Conservation (phyloP, 1,140 invertebrate species). For the Cherax quadricarinatus region DNA sequence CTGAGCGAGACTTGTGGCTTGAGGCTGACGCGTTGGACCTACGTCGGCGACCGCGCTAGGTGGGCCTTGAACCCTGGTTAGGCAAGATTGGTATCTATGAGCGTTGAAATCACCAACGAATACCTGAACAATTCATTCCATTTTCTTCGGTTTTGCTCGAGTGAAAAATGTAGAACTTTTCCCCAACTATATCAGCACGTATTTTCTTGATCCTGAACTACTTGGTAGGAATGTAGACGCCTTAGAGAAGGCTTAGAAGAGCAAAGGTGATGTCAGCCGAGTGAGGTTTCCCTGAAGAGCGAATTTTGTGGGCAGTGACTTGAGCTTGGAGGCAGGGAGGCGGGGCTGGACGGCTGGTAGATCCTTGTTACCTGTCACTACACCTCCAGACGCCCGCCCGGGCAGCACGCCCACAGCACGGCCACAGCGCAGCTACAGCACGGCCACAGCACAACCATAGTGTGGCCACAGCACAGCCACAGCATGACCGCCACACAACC, state of each 20-base stretch:
- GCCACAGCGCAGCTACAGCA: background rate
- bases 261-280: background rate
- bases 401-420: slow-evolving; percentile 7
- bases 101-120: slow-evolving; percentile 56
- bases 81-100: slow-evolving; percentile 54
- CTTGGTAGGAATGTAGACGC: background rate
- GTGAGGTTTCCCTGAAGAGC: background rate
- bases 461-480: no score
- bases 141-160: background rate
- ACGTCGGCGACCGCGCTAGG: slow-evolving; percentile 57
- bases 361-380: slow-evolving; percentile 68
- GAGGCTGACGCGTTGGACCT: slow-evolving; percentile 19
- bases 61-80: slow-evolving; percentile 50
- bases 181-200: no score
- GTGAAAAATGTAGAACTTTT: background rate
- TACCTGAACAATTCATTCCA: background rate
- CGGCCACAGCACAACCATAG: no score
- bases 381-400: slow-evolving; percentile 62
- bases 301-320: slow-evolving; percentile 25
- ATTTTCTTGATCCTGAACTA: no score
- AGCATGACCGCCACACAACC: no score
- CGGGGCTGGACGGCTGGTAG: slow-evolving; percentile 45
- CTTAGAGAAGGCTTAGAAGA: background rate
- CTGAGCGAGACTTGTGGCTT: slow-evolving; percentile 10
- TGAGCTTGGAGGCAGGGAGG: slow-evolving; percentile 10